Percentiles rank a stretch among this genome's conserved stretches.
Conservation (phyloP, 2,113 vertebrate genomes). For the Oreocharis arfaki region DNA sequence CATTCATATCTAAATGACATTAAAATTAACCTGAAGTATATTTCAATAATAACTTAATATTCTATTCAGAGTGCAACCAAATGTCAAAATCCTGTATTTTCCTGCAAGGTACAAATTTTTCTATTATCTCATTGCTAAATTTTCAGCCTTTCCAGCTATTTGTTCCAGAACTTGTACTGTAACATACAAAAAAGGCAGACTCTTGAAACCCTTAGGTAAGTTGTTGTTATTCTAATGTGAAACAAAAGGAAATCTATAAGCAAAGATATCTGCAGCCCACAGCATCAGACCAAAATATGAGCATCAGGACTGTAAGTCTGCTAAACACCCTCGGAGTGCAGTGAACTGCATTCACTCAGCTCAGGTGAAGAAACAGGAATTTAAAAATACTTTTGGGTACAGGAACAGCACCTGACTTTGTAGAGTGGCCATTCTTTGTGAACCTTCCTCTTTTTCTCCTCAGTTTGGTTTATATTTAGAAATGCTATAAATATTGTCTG, state of each 20-base stretch:
- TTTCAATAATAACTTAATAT: background rate
- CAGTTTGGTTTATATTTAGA: slow-evolving; percentile 3
- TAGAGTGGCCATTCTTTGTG: background rate
- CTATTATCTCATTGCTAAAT: background rate
- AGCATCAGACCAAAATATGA: background rate
- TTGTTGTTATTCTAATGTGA: background rate
- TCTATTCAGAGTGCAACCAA: background rate
- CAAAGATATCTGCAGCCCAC: background rate
- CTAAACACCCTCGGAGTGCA: background rate
- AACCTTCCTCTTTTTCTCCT: background rate
- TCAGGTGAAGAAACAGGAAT: background rate
- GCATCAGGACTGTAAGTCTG: background rate
- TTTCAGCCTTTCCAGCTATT: background rate
- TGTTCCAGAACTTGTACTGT: background rate
- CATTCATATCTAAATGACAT: background rate
- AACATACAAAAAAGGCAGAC: background rate
- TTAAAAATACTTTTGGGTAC: background rate
- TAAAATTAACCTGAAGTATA: background rate
- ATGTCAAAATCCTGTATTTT: background rate
- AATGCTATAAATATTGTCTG: slow-evolving; percentile 13
- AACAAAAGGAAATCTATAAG: background rate
- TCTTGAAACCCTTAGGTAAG: background rate
- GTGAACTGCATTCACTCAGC: background rate
- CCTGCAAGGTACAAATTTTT: background rate
- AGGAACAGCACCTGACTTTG: background rate